Percentiles rank a stretch among this genome's conserved stretches.
Evolutionary conservation across 92 coral and sea anemone genomes (phyloP).

Genomic region (Phenganax marumi): DNA sequence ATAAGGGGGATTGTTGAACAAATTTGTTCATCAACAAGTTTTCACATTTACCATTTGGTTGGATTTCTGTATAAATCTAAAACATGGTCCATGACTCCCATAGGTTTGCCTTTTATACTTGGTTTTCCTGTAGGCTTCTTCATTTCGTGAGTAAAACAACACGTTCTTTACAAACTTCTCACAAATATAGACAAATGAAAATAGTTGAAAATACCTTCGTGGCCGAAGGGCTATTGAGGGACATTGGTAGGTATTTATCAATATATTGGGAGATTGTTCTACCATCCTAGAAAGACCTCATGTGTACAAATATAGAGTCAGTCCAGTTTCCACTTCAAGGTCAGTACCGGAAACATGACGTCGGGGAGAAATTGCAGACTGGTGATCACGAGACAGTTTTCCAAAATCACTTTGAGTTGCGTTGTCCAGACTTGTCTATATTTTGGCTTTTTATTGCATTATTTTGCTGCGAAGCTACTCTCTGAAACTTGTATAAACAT

Average conservation of each 20-base stretch:
- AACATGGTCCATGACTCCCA: constrained; percentile 14
- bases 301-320: neutral
- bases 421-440: constrained; percentile 15
- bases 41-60: constrained; percentile 73
- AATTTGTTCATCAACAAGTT: neutral
- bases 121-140: constrained; percentile 33
- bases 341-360: constrained; percentile 17
- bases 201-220: too few species aligned
- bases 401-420: neutral
- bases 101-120: constrained; percentile 30
- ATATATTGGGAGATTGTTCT: too few species aligned
- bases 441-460: neutral
- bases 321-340: neutral
- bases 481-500: neutral
- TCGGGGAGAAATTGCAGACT: neutral
- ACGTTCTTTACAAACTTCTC: too few species aligned
- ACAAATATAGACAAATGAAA: too few species aligned
- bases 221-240: too few species aligned
- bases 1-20: too few species aligned
- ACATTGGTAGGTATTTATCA: too few species aligned
- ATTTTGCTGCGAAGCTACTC: constrained; percentile 4
- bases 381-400: neutral
- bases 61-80: constrained; percentile 87
- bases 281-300: neutral
- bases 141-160: neutral